phyloP scores from a whole-genome alignment of 2,797 vertebrate species.

The Balearica regulorum region DNA sequence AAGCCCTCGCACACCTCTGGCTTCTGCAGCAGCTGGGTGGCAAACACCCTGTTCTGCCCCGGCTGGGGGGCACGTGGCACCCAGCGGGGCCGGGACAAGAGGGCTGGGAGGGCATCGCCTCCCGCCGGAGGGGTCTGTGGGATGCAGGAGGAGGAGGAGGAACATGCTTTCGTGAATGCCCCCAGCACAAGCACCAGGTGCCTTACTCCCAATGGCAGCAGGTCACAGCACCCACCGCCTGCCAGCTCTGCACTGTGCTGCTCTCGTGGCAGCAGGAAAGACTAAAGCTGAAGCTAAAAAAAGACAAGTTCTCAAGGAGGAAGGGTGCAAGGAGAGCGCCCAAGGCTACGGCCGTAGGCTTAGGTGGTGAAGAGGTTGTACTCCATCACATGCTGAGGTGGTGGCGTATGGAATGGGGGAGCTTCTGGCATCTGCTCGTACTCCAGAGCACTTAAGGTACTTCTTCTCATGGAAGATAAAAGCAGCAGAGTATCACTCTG shows the following conservation, averaged over 20 bases:
- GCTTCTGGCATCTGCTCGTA: background rate
- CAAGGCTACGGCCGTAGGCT: background rate
- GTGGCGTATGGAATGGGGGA: background rate
- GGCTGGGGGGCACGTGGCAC: accelerated
- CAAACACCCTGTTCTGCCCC: accelerated
- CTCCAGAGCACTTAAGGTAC: background rate
- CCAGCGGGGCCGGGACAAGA: accelerated
- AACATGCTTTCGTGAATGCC: background rate
- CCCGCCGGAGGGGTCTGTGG: background rate
- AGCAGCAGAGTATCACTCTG: background rate
- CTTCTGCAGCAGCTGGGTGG: background rate
- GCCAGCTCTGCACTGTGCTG: background rate
- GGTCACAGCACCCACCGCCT: background rate
- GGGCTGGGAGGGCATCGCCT: background rate
- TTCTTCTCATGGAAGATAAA: background rate
- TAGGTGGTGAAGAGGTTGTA: background rate
- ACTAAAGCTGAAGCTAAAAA: background rate
- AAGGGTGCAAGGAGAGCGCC: background rate
- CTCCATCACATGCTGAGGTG: background rate
- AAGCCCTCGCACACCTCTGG: background rate
- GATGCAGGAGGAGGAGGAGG: background rate
- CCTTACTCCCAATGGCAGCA: background rate
- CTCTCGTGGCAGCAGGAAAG: background rate
- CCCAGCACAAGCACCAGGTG: background rate
- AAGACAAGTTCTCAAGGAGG: background rate